Conservation (phyloP, 1,140 invertebrate genomes). For the Rhopalosiphum maidis region DNA sequence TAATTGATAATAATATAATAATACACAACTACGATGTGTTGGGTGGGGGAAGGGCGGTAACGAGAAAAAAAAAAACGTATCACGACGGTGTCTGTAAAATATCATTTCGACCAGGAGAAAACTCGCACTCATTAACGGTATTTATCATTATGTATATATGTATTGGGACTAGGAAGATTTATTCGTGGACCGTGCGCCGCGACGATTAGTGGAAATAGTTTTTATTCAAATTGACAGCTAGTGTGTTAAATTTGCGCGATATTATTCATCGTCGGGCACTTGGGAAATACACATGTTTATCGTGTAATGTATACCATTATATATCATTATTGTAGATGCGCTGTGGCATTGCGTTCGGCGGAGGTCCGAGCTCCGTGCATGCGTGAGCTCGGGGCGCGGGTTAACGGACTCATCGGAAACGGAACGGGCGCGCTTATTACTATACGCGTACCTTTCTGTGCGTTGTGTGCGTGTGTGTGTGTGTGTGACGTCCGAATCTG, state of each 20-base stretch:
- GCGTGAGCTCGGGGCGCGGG: background rate
- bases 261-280: background rate
- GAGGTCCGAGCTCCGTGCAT: background rate
- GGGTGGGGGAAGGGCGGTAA: background rate
- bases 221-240: slow-evolving; percentile 5
- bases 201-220: background rate
- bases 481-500: background rate
- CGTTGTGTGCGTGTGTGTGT: background rate
- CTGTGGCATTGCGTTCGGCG: no score
- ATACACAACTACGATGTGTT: background rate
- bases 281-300: background rate
- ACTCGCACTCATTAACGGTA: background rate
- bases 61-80: background rate
- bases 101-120: background rate
- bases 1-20: slow-evolving; percentile 27
- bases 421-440: background rate
- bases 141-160: background rate
- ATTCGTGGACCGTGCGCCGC: background rate
- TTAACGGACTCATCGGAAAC: slow-evolving; percentile 9
- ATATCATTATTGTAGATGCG: background rate
- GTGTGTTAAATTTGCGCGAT: background rate
- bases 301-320: background rate
- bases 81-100: background rate
- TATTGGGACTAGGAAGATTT: background rate
- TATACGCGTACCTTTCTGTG: background rate